Conservation (phyloP, 1,140 invertebrate species). For the Megathymus violae region DNA sequence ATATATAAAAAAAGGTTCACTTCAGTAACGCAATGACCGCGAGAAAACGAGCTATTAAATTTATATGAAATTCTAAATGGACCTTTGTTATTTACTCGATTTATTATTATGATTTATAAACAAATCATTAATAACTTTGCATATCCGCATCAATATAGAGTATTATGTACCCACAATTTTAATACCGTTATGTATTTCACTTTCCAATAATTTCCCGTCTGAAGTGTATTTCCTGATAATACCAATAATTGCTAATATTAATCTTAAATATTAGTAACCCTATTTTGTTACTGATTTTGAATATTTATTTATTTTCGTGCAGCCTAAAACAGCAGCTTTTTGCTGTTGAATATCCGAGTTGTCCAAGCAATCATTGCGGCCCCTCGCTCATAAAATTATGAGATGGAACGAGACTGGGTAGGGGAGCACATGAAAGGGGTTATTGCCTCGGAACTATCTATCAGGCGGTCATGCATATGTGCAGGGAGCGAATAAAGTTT, state of each 20-base stretch:
- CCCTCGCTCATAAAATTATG: constrained; percentile 74
- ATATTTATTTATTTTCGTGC: constrained; percentile 4
- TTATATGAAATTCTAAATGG: constrained; percentile 9
- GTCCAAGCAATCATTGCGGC: constrained; percentile 55
- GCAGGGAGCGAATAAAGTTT: constrained; percentile 80
- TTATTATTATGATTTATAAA: constrained; percentile 6
- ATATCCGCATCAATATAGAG: too few species aligned
- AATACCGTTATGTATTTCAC: too few species aligned
- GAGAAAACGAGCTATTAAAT: constrained; percentile 10
- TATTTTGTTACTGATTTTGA: too few species aligned
- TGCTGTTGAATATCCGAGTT: constrained; percentile 35
- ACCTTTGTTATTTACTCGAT: background rate
- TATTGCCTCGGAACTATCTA: constrained; percentile 74
- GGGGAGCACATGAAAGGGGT: constrained; percentile 75
- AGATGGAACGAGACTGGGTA: constrained; percentile 67
- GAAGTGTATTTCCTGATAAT: too few species aligned
- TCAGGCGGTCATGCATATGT: constrained; percentile 67
- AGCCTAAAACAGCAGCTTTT: constrained; percentile 21
- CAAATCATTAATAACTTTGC: background rate
- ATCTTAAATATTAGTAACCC: too few species aligned
- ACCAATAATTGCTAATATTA: too few species aligned
- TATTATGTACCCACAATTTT: too few species aligned
- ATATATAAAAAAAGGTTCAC: constrained; percentile 36
- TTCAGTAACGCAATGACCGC: background rate
- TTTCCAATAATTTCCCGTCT: too few species aligned